These are phyloP conservation scores for Thaleichthys pacificus DNA, from an alignment of 2,797 vertebrate genomes.

Conservation along the genomic window DNA sequence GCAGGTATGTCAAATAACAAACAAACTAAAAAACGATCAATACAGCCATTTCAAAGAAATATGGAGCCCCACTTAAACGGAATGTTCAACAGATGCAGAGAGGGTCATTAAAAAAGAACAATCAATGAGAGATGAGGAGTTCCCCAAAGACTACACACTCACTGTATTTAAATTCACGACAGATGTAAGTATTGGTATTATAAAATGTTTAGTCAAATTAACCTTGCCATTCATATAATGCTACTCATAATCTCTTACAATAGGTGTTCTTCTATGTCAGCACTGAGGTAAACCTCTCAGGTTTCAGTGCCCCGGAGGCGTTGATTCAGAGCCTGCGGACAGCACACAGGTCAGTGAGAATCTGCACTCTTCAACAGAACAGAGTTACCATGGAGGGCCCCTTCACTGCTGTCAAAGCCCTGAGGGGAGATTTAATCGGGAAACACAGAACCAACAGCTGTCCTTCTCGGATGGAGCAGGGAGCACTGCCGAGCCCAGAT, in stretches of 20 bases:
- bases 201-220: not conserved
- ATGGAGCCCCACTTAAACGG: too few relatives aligned
- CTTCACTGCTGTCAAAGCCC: conserved; percentile 46
- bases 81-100: conserved; percentile 53
- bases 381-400: conserved; percentile 48
- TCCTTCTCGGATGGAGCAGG: not conserved
- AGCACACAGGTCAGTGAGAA: conserved; percentile 46
- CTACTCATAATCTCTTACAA: conserved; percentile 1
- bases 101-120: conserved; percentile 48
- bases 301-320: not conserved
- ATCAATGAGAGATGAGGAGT: conserved; percentile 44
- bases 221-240: not conserved
- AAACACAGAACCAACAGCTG: conserved; percentile 10
- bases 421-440: conserved; percentile 47
- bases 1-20: conserved; percentile 50
- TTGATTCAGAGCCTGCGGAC: conserved; percentile 40
- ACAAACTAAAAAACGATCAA: not conserved
- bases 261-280: conserved; percentile 55
- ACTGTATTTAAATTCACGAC: conserved; percentile 57
- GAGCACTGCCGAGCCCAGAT: not conserved
- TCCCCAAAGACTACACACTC: conserved; percentile 41
- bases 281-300: conserved; percentile 46
- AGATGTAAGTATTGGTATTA: conserved; percentile 45
- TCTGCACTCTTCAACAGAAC: conserved; percentile 16
- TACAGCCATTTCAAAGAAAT: too few relatives aligned